A percentile compares a stretch with the other conserved stretches of the same genome.
phyloP scores from a whole-genome alignment of 2,888 invertebrate species.

The Yponomeuta sedellus region DNA sequence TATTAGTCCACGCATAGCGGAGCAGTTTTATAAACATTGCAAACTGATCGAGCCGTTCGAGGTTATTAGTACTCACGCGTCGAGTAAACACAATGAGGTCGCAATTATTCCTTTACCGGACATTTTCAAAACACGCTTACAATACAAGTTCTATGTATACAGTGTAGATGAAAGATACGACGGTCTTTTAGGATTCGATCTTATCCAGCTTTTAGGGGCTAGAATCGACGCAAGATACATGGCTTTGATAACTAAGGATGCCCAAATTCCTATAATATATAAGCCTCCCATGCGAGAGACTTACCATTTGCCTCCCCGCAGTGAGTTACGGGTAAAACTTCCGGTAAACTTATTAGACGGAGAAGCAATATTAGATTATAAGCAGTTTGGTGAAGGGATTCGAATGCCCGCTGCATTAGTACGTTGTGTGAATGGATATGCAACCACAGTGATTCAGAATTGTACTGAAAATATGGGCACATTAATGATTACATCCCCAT shows the following conservation, averaged over 20 bases:
- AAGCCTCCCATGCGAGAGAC: neutral
- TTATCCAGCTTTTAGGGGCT: neutral
- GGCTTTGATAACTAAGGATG: neutral
- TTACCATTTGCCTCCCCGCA: neutral
- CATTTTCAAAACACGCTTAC: neutral
- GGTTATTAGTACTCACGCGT: conserved; percentile 8
- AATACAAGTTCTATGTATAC: conserved; percentile 5
- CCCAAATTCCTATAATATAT: neutral
- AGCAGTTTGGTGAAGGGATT: neutral
- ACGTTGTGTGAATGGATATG: neutral
- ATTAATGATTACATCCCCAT: neutral
- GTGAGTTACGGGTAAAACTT: neutral
- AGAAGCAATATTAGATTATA: neutral
- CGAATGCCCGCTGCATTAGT: neutral
- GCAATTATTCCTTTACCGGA: neutral
- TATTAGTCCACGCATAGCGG: neutral
- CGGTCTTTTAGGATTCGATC: conserved; percentile 4
- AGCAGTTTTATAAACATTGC: neutral
- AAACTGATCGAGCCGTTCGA: neutral
- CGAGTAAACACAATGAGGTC: conserved; percentile 1
- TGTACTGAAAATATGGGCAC: neutral
- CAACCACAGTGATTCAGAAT: conserved; percentile 3
- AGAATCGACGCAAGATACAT: neutral
- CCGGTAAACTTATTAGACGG: conserved; percentile 4
- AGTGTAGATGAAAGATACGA: neutral